Evolutionary conservation across 1,140 invertebrate species (phyloP).

Genomic region (Ditylenchus dipsaci): DNA sequence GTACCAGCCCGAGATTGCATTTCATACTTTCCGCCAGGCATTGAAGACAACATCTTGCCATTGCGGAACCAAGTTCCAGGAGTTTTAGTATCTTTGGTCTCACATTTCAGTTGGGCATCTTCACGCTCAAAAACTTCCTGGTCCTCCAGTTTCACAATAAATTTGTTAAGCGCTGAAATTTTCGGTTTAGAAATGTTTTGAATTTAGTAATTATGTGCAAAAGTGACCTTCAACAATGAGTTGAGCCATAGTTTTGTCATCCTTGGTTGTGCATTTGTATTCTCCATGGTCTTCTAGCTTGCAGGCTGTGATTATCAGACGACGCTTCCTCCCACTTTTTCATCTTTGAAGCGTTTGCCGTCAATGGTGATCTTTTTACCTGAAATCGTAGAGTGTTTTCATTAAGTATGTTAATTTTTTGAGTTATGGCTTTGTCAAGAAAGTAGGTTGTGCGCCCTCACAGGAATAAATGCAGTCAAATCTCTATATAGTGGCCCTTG

Average conservation of each 20-base stretch:
- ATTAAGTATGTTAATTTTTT: no score
- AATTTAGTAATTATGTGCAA: not conserved
- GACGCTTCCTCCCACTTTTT: slow-evolving; percentile 61
- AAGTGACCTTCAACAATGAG: slow-evolving; percentile 52
- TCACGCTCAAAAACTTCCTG: slow-evolving; percentile 56
- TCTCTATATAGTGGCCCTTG: no score
- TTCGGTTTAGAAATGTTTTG: not conserved
- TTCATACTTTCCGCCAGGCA: slow-evolving; percentile 57
- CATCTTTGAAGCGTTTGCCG: slow-evolving; percentile 30
- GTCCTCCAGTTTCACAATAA: slow-evolving; percentile 49
- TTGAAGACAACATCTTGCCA: slow-evolving; percentile 51
- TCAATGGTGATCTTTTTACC: not conserved
- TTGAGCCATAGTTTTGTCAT: slow-evolving; percentile 57
- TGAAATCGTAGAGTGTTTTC: no score
- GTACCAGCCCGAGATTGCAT: slow-evolving; percentile 50
- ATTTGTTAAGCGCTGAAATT: slow-evolving; percentile 51
- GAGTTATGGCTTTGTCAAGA: no score
- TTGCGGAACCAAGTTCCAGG: slow-evolving; percentile 56
- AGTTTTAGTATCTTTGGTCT: slow-evolving; percentile 57
- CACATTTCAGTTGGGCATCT: slow-evolving; percentile 52
- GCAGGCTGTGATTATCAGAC: slow-evolving; percentile 76
- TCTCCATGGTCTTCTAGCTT: slow-evolving; percentile 78
- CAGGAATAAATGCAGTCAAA: no score
- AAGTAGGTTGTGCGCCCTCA: no score
- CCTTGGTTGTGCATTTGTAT: slow-evolving; percentile 71